Conservation (phyloP, 2,113 vertebrate genomes). For the Hyla sarda region DNA sequence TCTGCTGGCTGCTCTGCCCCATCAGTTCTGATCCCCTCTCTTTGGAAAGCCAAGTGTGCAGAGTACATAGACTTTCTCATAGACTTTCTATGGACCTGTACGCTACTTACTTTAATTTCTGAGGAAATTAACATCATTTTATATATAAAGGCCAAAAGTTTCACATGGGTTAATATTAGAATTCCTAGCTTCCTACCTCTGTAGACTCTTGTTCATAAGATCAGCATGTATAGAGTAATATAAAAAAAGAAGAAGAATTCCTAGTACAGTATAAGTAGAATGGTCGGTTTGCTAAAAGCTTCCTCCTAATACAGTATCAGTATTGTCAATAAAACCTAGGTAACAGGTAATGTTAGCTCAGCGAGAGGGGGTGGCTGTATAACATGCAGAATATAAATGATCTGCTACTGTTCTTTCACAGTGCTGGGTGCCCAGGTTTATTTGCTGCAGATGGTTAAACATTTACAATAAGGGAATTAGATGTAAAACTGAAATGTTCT, state of each 20-base stretch:
- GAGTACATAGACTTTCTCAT: not conserved
- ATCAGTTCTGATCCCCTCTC: too few species aligned
- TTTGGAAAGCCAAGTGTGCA: too few species aligned
- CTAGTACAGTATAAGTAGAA: not conserved
- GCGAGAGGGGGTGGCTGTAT: not conserved
- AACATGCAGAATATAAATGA: not conserved
- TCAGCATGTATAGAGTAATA: too few species aligned
- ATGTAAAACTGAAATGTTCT: not conserved
- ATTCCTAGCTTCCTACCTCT: too few species aligned
- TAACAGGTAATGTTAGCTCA: not conserved
- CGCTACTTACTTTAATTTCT: too few species aligned
- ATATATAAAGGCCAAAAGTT: too few species aligned
- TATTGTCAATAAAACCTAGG: not conserved
- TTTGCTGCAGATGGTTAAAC: not conserved
- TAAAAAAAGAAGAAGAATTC: not conserved
- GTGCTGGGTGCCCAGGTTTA: not conserved
- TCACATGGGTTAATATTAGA: too few species aligned
- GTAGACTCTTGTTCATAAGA: too few species aligned
- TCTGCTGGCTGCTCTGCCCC: too few species aligned
- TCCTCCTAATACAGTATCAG: not conserved
- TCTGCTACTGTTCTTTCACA: not conserved
- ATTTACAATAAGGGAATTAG: not conserved
- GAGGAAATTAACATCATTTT: too few species aligned
- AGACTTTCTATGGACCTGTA: too few species aligned
- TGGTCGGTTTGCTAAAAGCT: not conserved